Evolutionary conservation across 2,888 invertebrate species (phyloP).

Genomic region (Cataglyphis cursor): DNA sequence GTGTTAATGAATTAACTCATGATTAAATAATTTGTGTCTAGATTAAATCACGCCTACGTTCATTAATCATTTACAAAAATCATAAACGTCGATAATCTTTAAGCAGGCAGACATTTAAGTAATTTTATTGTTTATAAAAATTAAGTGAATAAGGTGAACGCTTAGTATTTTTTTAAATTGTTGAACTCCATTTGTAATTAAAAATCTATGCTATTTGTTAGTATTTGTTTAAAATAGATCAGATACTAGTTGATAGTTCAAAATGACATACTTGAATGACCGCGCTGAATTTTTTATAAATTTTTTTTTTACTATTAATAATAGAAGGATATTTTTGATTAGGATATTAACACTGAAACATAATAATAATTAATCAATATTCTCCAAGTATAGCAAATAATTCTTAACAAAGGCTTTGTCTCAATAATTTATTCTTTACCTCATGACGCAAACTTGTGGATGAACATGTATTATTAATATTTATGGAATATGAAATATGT

Average conservation of each 20-base stretch:
- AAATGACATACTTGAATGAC: background rate
- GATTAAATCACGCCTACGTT: slow-evolving; percentile 19
- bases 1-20: slow-evolving; percentile 30
- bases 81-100: slow-evolving; percentile 12
- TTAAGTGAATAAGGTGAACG: background rate
- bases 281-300: background rate
- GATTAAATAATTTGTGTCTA: slow-evolving; percentile 32
- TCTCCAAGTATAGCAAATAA: slow-evolving; percentile 12
- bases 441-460: slow-evolving; percentile 28
- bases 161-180: background rate
- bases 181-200: background rate
- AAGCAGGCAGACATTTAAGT: background rate
- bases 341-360: background rate
- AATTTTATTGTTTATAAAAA: background rate
- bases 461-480: slow-evolving; percentile 16
- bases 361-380: slow-evolving; percentile 26
- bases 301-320: background rate
- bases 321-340: background rate
- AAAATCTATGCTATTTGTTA: background rate
- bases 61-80: slow-evolving; percentile 38
- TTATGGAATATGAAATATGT: slow-evolving; percentile 8
- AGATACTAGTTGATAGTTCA: background rate
- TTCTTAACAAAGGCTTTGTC: background rate
- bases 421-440: slow-evolving; percentile 18
- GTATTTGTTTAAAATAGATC: background rate